Evolutionary conservation across 2,113 vertebrate genomes (phyloP), one percentile per base, ranked within the genome.

Genomic region (Otolemur garnettii): DNA sequence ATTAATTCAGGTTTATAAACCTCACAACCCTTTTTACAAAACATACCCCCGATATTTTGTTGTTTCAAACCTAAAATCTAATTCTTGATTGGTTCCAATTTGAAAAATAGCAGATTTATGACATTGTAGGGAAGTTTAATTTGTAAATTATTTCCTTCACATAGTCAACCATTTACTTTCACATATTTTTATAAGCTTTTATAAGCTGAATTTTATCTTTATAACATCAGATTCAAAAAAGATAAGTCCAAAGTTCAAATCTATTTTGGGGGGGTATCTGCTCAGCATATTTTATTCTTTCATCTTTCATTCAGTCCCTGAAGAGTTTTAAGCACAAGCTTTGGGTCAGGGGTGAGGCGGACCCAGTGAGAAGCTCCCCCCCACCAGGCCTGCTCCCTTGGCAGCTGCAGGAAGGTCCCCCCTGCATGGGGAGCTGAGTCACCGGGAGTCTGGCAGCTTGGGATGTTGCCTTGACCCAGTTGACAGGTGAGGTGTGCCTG

Each of bases 81-180:
- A 14, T 45, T 50, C 7, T 69, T 33, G 24, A 55, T 38, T 15
- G 38, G 87, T 38, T 62, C 38, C 28, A 3, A 57, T 1, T 3
- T 26, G 78, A 68, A 79, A 88, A 77, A 66, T 13, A 69, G 17
- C 55, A 60, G 18, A 13, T 24, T 64, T 14, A 17, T 68, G 64
- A 87, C 57, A 45, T 7, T 14, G 3, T 19, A 59, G 33, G 42
- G 64, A 38, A 35, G 69, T 82, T 93, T 60, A 74, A 82, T 84
- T 81, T 90, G 78, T 74, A 84, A 94, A 90, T 87, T 77, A 95
- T 87, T 45, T 89, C 53, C 55, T 42, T 42, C 68, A 87, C 12
- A 81, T 14, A n/a, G 94, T 86, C 77, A 68, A 71, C 92, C 79
- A 89, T 82, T 88, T 96, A 64, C 55, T 94, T 97, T 89, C 80